Base-by-base conservation (phyloP, 2,113 vertebrate genomes). In the Thunnus maccoyii region DNA sequence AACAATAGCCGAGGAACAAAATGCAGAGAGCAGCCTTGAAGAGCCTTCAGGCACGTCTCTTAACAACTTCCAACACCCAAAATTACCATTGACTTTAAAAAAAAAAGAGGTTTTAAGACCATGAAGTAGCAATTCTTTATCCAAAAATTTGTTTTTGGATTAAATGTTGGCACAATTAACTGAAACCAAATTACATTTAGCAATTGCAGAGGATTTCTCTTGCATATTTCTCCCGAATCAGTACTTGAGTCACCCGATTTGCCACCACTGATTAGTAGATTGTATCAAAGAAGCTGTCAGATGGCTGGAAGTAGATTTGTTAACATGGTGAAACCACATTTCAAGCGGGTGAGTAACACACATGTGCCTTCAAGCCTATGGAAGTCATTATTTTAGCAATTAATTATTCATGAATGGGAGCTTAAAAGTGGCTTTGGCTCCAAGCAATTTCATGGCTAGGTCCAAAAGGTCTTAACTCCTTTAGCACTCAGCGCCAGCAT, bases 371-470 rank as follows among this genome's bases (percentile, higher is more conserved):
- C 66, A 36, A 81, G 76, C 70, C 57, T 63, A 72, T 12, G 41
- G 62, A 75, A 69, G 75, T 87, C 86, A 86, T 83, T 88, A 86
- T 88, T 88, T 87, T 55, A 47, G 32, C 36, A 66, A 83, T 86
- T 30, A 71, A 88, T 86, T 80, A 90, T 88, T 85, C 82, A 88
- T 77, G 71, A 79, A 79, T 84, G 60, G 68, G 71, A 80, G 66
- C 83, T 86, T 76, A 66, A 84, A 87, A 84, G 72, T 80, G 65
- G 27, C 80, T 68, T 72, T 68, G 70, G 58, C 32, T 76, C 32
- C 25, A 6, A 6, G 71, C 57, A 77, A 65, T 79, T 86, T 82
- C 57, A 77, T 51, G 55, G 27, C 44, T 46, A 62, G 46, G 56
- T 82, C 73, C 76, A 66, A 63, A 46, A 62, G 66, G 83, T 75